phyloP scores from a whole-genome alignment of 2,113 vertebrate genomes.

The Chlorodrepanis virens region DNA sequence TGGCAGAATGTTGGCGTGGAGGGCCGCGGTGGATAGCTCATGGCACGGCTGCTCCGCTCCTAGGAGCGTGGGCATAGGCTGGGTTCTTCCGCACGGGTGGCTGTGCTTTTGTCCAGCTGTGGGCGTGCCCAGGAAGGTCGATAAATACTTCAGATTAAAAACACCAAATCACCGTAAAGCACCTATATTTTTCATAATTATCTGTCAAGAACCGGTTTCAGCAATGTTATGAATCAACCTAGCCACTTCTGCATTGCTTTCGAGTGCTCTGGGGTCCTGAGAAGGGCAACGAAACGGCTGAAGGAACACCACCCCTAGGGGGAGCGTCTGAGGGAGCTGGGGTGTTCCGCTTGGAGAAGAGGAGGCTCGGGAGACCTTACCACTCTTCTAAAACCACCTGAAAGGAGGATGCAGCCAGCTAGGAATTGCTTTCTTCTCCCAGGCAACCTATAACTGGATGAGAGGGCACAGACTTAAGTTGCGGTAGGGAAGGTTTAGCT shows the following conservation, averaged over 20 bases:
- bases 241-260: accelerated
- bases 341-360: not conserved
- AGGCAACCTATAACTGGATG: accelerated
- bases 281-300: accelerated
- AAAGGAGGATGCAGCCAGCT: accelerated
- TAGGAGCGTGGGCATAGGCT: accelerated
- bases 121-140: accelerated
- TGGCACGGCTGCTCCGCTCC: accelerated
- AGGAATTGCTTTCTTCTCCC: not conserved
- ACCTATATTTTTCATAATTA: accelerated
- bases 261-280: accelerated
- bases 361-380: not conserved
- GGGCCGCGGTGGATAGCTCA: accelerated
- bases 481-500: accelerated
- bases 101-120: not conserved
- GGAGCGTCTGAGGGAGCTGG: not conserved
- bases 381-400: too few relatives aligned
- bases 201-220: accelerated
- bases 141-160: not conserved
- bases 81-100: not conserved
- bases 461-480: not conserved
- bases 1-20: accelerated
- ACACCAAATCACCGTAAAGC: accelerated
- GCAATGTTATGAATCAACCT: accelerated
- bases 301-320: not conserved